Evolutionary conservation across 2,797 vertebrate species (phyloP), one percentile per base, ranked within the genome.

Genomic region (Pseudomugil tenellus): DNA sequence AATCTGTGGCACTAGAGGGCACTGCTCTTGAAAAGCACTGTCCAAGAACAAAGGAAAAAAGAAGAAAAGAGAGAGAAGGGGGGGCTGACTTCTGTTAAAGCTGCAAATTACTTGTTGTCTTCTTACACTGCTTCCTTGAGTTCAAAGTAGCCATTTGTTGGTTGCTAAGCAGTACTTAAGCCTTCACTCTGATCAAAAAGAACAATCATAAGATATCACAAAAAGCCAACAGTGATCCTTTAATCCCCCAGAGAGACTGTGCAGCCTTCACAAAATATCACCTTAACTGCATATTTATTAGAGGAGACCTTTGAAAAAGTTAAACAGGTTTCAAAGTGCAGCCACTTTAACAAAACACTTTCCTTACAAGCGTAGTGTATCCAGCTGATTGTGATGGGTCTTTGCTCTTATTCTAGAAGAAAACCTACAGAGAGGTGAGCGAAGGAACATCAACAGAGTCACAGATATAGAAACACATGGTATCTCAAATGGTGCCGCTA

Each of bases 181-280:
- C 81, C 82, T 71, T 77, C 70, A 37, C 88, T 91, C 87, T 84
- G 89, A 91, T 92, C 91, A 86, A 84, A 92, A 87, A 76, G 66
- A 85, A 82, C 81, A 77, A 81, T 87, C 83, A 90, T 90, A 85
- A 89, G 85, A 92, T 89, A 90, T 92, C 87, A 89, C 90, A 91
- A 83, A 91, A 87, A 90, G 84, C 83, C 88, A 83, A 77, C 77
- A 80, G 84, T 88, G 86, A 92, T 92, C 86, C 87, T 82, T 84
- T 68, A 84, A 89, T 87, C 70, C 88, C 86, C 85, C 8, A 29
- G 86, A 85, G 88, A 87, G 70, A 51, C 68, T 14, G 64, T 16
- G 70, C 49, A 87, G 86, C 81, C 87, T 85, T 89, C 84, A 89
- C 79, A 83, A 89, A 89, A 90, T 76, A 91, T 90, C 80, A 76